Conservation (phyloP, 2,113 vertebrate species). For the Bostrychus sinensis region DNA sequence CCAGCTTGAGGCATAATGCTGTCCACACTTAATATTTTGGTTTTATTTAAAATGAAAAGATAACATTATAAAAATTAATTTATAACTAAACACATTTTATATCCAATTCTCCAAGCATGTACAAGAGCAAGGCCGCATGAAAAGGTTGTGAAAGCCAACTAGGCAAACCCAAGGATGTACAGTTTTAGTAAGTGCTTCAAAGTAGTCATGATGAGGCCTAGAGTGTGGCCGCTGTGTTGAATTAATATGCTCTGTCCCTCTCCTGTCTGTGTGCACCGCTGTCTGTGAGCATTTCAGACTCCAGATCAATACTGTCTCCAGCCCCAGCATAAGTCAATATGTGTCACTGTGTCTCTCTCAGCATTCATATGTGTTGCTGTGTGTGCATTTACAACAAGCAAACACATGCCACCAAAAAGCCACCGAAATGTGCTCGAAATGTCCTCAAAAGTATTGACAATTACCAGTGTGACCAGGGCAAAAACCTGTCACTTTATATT, state of each 20-base stretch:
- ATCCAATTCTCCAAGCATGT: too few relatives aligned
- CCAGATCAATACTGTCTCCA: conserved; percentile 69
- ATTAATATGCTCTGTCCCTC: conserved; percentile 42
- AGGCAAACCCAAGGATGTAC: not conserved
- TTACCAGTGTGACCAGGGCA: not conserved
- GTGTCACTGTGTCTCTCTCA: conserved; percentile 60
- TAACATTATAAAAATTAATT: too few relatives aligned
- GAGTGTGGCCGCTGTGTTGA: conserved; percentile 25
- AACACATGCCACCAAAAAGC: conserved; percentile 8
- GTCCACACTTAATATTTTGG: too few relatives aligned
- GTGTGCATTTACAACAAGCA: conserved; percentile 23
- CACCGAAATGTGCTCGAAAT: not conserved
- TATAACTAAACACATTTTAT: too few relatives aligned
- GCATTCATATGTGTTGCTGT: conserved; percentile 52
- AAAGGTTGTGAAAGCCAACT: too few relatives aligned
- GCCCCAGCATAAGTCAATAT: conserved; percentile 68
- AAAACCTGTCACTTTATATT: not conserved
- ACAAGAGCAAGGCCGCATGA: too few relatives aligned
- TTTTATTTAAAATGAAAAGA: too few relatives aligned
- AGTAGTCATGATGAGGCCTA: conserved; percentile 19
- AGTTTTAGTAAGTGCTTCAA: conserved; percentile 16
- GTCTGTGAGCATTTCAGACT: conserved; percentile 59
- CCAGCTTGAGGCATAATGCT: too few relatives aligned
- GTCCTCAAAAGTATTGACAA: not conserved
- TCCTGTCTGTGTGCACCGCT: conserved; percentile 15